Conservation (phyloP, 1,140 invertebrate genomes). For the Brachionus manjavacas region DNA sequence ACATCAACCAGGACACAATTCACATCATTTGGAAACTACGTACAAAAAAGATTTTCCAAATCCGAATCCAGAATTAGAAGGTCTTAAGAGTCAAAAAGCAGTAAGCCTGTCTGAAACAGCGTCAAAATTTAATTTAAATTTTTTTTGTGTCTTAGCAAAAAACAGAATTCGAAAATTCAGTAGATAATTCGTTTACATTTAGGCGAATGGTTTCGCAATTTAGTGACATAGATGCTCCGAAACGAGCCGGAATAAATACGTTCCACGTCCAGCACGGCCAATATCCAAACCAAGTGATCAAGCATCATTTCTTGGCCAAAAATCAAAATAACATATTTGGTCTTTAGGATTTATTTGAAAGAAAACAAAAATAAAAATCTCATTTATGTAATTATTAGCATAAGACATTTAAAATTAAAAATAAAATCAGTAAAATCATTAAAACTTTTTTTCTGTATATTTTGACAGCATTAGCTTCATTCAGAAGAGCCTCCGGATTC, state of each 20-base stretch:
- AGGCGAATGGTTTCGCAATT: slow-evolving; percentile 36
- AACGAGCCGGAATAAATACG: slow-evolving; percentile 39
- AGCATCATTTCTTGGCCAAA: slow-evolving; percentile 9
- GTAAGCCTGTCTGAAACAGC: not conserved
- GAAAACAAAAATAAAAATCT: not conserved
- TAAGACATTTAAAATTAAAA: not conserved
- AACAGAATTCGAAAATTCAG: not conserved
- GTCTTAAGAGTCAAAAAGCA: not conserved
- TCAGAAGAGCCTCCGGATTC: not conserved
- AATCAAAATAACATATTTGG: slow-evolving; percentile 34
- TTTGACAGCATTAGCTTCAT: not conserved
- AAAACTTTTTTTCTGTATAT: not conserved
- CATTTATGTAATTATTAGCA: not conserved
- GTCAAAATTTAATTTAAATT: not conserved
- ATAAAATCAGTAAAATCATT: not conserved
- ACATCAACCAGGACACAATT: not conserved
- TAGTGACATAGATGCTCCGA: slow-evolving; percentile 39
- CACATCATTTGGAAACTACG: slow-evolving; percentile 32
- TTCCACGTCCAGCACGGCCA: slow-evolving; percentile 37
- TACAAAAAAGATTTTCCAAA: slow-evolving; percentile 17
- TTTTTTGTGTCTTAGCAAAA: slow-evolving; percentile 4
- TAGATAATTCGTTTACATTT: slow-evolving; percentile 30
- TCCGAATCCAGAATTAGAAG: slow-evolving; percentile 16
- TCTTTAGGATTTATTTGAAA: slow-evolving; percentile 5
- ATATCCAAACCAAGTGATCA: slow-evolving; percentile 40